A percentile compares a stretch with the other conserved stretches of the same genome.
These are phyloP conservation scores for Ophiodon elongatus DNA, from an alignment of 2,113 vertebrate species.

Conservation along the genomic window DNA sequence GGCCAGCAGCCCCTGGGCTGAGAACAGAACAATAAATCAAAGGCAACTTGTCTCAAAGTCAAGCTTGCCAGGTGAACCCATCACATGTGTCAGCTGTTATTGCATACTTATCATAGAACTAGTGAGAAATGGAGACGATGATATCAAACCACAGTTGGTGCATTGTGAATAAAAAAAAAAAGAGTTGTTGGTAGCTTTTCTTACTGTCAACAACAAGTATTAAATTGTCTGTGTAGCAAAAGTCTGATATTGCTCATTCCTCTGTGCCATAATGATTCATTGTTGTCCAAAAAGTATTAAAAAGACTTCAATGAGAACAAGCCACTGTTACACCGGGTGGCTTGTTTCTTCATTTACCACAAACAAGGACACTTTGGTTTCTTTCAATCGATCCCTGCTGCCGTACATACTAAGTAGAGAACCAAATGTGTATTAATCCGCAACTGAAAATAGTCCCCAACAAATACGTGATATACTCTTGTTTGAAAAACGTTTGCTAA, in stretches of 20 bases:
- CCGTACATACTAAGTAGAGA: background rate
- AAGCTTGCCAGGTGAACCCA: background rate
- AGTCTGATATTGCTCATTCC: background rate
- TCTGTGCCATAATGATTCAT: background rate
- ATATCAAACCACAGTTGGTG: background rate
- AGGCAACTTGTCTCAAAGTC: background rate
- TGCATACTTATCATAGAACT: background rate
- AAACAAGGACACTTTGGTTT: background rate
- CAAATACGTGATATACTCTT: background rate
- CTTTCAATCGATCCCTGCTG: background rate
- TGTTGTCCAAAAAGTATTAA: background rate
- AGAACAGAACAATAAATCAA: constrained; percentile 28
- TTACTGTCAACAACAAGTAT: background rate
- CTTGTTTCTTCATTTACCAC: background rate
- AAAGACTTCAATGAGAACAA: background rate
- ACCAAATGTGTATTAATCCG: background rate
- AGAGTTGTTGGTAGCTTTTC: background rate
- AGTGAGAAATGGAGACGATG: background rate
- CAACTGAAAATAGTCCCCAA: background rate
- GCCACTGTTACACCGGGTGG: too few relatives aligned
- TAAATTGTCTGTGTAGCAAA: background rate
- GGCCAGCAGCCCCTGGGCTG: constrained; percentile 11
- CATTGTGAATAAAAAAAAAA: background rate
- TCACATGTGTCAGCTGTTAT: background rate
- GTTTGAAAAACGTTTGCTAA: background rate